Percentiles rank a stretch among this genome's conserved stretches.
These are phyloP conservation scores for Epirrhoe tristata DNA, from an alignment of 2,888 invertebrate species.

Conservation along the genomic window DNA sequence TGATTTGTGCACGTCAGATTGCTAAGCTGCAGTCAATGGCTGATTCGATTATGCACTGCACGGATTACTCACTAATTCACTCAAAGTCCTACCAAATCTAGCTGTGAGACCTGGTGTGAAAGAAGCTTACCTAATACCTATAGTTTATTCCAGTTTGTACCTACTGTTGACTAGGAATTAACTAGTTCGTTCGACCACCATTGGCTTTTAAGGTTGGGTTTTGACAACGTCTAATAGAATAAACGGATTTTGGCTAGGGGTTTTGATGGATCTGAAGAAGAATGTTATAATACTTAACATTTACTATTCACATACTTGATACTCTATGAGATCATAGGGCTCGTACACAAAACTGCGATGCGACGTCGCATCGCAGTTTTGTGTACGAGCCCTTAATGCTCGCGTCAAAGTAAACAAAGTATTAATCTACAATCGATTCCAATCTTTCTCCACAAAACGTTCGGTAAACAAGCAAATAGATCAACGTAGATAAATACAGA, in stretches of 20 bases:
- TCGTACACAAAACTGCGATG: too few relatives aligned
- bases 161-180: background rate
- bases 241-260: constrained; percentile 15
- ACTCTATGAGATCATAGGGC: too few relatives aligned
- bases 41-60: background rate
- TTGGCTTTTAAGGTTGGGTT: background rate
- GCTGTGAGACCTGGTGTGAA: background rate
- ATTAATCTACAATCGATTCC: constrained; percentile 21
- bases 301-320: too few relatives aligned
- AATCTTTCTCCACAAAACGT: constrained; percentile 23
- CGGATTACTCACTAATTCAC: background rate
- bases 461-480: constrained; percentile 34
- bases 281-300: too few relatives aligned
- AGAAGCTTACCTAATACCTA: background rate
- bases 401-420: constrained; percentile 8
- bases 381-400: too few relatives aligned
- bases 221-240: constrained; percentile 9
- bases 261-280: too few relatives aligned
- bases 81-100: background rate
- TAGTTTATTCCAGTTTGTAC: background rate
- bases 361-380: too few relatives aligned
- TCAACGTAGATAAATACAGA: constrained; percentile 22
- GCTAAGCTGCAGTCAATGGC: background rate
- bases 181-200: constrained; percentile 1
- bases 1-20: background rate